Evolutionary conservation across 2,797 vertebrate genomes (phyloP).

Genomic region (Neosilurus mollespiculum): DNA sequence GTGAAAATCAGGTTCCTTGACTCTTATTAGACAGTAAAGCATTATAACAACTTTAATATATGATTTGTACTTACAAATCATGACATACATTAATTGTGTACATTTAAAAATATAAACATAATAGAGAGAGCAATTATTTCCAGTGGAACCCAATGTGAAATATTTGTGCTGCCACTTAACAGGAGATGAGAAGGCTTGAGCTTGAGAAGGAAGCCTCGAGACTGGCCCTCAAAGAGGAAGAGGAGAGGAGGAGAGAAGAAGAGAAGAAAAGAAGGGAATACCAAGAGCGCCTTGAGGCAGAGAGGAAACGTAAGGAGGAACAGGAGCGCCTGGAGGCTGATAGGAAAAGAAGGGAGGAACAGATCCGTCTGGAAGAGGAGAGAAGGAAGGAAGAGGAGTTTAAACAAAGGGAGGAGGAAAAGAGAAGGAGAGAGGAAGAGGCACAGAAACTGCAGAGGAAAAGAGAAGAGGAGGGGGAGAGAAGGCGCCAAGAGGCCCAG

Average conservation of each 20-base stretch:
- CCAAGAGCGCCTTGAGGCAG: slow-evolving; percentile 60
- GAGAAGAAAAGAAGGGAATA: slow-evolving; percentile 58
- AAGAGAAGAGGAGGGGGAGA: slow-evolving; percentile 54
- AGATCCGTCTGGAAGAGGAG: slow-evolving; percentile 52
- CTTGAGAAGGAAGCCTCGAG: slow-evolving; percentile 59
- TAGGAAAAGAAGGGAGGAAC: slow-evolving; percentile 50
- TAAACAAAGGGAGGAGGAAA: slow-evolving; percentile 61
- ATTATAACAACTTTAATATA: not conserved
- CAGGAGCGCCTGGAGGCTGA: slow-evolving; percentile 59
- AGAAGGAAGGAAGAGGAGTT: slow-evolving; percentile 61
- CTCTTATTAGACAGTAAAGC: not conserved
- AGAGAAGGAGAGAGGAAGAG: slow-evolving; percentile 52
- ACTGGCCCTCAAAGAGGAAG: slow-evolving; percentile 26
- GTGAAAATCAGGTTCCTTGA: not conserved
- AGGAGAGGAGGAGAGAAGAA: slow-evolving; percentile 57
- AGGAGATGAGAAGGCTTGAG: slow-evolving; percentile 72
- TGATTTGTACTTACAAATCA: not conserved
- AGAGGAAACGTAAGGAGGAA: slow-evolving; percentile 60
- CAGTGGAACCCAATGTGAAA: not conserved
- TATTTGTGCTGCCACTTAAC: slow-evolving; percentile 27
- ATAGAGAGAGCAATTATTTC: not conserved
- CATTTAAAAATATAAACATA: not conserved
- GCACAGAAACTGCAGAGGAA: slow-evolving; percentile 53
- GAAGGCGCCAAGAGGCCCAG: slow-evolving; percentile 32
- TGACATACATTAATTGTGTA: not conserved